Base-by-base conservation (phyloP, 64 coral and sea anemone genomes). In the Montipora capricornis region DNA sequence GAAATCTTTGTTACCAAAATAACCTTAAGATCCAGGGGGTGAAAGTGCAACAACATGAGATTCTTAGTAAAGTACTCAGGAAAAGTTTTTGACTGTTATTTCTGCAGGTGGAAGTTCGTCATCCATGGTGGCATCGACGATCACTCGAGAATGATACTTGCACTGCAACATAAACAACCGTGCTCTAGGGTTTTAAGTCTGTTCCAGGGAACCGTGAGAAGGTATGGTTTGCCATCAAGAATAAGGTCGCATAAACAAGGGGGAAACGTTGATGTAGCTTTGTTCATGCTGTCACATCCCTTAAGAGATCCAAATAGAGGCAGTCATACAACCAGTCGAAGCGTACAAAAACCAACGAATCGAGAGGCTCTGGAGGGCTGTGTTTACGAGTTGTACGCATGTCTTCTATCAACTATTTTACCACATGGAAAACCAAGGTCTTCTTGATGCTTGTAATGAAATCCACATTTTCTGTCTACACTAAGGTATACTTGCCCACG, bases 271-370 rank as follows among this genome's bases (percentile, higher is more conserved):
- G 74, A 93, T 16, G 91, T 93, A 8, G 70, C 91, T 10, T 44
- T 6, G 8, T 93, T 87, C 49, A 93, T 93, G 91, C 29, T 93
- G 49, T 79, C 9, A 20, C 82, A 93, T 62, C 15, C 19, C 6
- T 49, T 73, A 50, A 87, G 91, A 87, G 91, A 83, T 48, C 91
- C 91, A 46, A 71, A 73, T n/a, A 57, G 91, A 64, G 91, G 83
- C n/a, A 93, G 91, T 84, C 87, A 86, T 62, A 93, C 87, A 4
- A 87, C 83, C 6, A 76, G 91, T 9, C 58, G 83, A 80, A 93
- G 91, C 20, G 91, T 87, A 1, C 91, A n/a, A 93, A 45, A 93
- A 93, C 53, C 14, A 29, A 5, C 67, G 82, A 6, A 93, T 80
- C 58, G 82, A 93, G 68, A 62, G 91, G 19, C 82, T 93, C 4